Conservation (phyloP, 2,797 vertebrate genomes). For the Phaenicophaeus curvirostris region DNA sequence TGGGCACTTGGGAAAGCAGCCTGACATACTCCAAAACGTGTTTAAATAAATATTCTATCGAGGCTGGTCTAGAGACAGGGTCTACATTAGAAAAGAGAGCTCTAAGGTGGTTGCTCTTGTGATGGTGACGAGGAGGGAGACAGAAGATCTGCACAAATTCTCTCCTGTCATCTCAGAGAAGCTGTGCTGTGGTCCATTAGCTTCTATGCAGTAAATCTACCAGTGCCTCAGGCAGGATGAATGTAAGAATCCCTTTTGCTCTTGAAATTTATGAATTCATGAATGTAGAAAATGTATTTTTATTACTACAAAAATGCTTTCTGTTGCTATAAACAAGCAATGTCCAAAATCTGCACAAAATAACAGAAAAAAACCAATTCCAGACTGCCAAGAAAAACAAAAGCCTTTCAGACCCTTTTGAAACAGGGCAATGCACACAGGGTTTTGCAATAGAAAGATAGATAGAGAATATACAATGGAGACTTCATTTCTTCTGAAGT, state of each 20-base stretch:
- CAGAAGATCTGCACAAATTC: constrained; percentile 5
- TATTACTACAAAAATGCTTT: not conserved
- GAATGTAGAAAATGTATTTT: constrained; percentile 15
- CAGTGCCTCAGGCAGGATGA: constrained; percentile 6
- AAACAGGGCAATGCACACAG: not conserved
- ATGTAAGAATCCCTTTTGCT: not conserved
- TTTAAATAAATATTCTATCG: not conserved
- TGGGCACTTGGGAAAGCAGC: not conserved
- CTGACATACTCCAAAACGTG: not conserved
- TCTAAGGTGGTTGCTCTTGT: not conserved
- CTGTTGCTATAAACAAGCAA: not conserved
- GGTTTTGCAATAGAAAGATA: not conserved
- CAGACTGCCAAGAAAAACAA: not conserved
- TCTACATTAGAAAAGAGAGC: not conserved
- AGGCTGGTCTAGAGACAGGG: not conserved
- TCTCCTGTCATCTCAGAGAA: not conserved
- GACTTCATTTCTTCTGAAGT: not conserved
- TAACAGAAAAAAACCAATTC: not conserved
- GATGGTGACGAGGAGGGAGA: not conserved
- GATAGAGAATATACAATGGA: not conserved
- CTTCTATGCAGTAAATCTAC: constrained; percentile 32
- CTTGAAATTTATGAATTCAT: constrained; percentile 24
- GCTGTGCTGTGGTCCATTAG: not conserved
- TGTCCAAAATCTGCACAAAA: not conserved
- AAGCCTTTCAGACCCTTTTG: not conserved